Base-by-base conservation (phyloP, 1,140 invertebrate species). In the Halesus radiatus region DNA sequence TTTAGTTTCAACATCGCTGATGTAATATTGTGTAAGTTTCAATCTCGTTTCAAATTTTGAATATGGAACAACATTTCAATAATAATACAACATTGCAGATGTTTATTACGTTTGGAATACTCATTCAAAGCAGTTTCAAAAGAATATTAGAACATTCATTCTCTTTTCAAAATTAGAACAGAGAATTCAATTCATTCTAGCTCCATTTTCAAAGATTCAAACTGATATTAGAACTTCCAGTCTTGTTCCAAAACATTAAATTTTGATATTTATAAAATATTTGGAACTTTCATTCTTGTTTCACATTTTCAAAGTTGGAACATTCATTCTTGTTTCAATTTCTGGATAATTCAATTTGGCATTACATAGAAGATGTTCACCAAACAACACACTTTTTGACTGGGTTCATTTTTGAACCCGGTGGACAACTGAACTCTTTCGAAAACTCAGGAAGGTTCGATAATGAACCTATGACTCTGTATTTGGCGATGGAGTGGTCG, bases 381-480 rank as follows among this genome's bases (percentile, higher is more conserved):
- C 97, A 99, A 64, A 99, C 94, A 85, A 95, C 94, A 86, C 98
- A 99, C 87, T 98, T 98, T 6, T 96, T 91, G 50, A 87, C 87
- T 15, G 98, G 97, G 88, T 99, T 98, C 97, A 99, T 98, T 79
- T 91, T 92, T 1, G 94, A 93, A 6, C 93, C 94, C 4, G 88
- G 80, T 5, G 92, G 90, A 87, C 98, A 99, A n/a, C 94, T 92
- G 86, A 97, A 99, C 75, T 95, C 94, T 60, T 93, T 87, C 0
- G 96, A 92, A 88, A 99, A 99, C 84, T 98, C 97, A 74, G 91
- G 90, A 66, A 97, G 91, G 87, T 99, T 99, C 1, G 95, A 95
- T 26, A 99, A 88, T 0, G 97, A 95, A 0, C 97, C 97, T 82
- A 97, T 95, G 0, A 99, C 97, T 76, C 97, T 88, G 83, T 92